These are phyloP conservation scores for Asteroscopus sphinx DNA, from an alignment of 2,888 invertebrate genomes.

Conservation along the genomic window DNA sequence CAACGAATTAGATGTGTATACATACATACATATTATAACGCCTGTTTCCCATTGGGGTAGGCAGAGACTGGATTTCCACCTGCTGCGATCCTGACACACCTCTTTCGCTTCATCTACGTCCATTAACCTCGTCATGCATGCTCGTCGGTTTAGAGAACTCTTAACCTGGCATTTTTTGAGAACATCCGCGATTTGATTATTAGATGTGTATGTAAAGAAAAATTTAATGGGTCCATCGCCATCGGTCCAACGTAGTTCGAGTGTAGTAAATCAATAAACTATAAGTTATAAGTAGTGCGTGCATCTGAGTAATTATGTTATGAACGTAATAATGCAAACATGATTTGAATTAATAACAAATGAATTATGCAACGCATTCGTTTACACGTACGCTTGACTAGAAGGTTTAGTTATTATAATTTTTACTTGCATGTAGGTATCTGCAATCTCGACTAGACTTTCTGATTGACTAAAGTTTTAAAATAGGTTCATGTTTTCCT, in stretches of 20 bases:
- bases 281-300: slow-evolving; percentile 56
- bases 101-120: too few relatives aligned
- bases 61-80: too few relatives aligned
- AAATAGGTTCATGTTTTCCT: background rate
- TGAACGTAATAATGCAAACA: slow-evolving; percentile 63
- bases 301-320: slow-evolving; percentile 63
- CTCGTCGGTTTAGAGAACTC: too few relatives aligned
- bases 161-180: too few relatives aligned
- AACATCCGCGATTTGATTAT: too few relatives aligned
- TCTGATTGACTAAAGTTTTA: slow-evolving; percentile 6
- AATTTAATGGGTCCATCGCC: slow-evolving; percentile 3
- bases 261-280: slow-evolving; percentile 46
- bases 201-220: background rate
- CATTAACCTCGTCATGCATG: too few relatives aligned
- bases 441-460: slow-evolving; percentile 2
- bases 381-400: slow-evolving; percentile 52
- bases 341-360: slow-evolving; percentile 66
- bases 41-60: too few relatives aligned
- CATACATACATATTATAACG: too few relatives aligned
- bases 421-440: slow-evolving; percentile 15
- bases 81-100: too few relatives aligned
- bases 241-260: slow-evolving; percentile 18
- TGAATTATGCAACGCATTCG: slow-evolving; percentile 65
- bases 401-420: slow-evolving; percentile 21
- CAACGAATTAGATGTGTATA: background rate